Evolutionary conservation across 92 coral and sea anemone species (phyloP), one percentile per base, ranked within the genome.

Genomic region (Porites rus): DNA sequence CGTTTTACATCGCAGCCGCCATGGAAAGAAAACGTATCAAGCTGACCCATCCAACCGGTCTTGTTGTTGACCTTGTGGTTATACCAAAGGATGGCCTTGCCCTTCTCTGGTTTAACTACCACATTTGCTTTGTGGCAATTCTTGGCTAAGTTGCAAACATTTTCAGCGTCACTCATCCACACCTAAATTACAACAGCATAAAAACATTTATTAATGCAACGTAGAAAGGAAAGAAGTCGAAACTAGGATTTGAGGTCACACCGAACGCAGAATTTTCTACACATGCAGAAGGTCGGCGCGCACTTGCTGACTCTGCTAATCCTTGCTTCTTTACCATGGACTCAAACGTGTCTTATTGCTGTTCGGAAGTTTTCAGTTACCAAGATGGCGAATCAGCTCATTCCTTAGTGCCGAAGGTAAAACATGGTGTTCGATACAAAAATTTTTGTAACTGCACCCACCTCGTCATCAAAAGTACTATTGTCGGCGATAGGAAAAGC

Each of bases 1-100:
- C 31, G 79, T n/a, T 43, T 81, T 9, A 96, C 95, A 81, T 89
- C 95, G 75, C 99, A 97, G 13, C 98, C 99, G 58, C 99, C 99
- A 65, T 97, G 99, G 38, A 96, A 94, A 9, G 98, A 82, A 61
- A 77, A 93, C 68, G 86, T 94, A 68, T 97, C 98, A 14, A 97
- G 86, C 38, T 74, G 86, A 19, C 98, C 99, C 84, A 97, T 65
- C 99, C 99, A 97, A 6, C 85, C 84, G 1, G 98, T 96, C 16
- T 28, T 74, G 64, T 78, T 80, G 87, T 97, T 88, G 31, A 93
- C 86, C 61, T 68, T 74, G 87, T 97, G 99, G 80, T 95, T 97
- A 89, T 97, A 97, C 99, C 99, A 97, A 87, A 97, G 54, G 28
- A 97, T 75, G 65, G 99, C 99, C 75, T 97, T 97, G 51, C 99